Evolutionary conservation across 2,113 vertebrate species (phyloP).

Genomic region (Apodemus sylvaticus): DNA sequence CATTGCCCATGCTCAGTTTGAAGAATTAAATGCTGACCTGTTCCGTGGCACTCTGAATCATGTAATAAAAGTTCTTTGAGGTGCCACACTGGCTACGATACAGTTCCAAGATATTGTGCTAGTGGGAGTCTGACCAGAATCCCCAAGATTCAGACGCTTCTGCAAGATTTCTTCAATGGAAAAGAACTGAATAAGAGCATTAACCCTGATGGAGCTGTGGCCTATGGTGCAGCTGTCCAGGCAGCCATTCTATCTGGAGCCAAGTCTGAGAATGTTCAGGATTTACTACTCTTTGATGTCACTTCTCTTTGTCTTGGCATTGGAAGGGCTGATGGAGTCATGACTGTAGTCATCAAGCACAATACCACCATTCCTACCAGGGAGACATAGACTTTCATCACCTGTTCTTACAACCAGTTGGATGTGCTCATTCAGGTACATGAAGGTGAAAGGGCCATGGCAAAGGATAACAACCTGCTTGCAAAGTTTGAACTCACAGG

Average conservation of each 20-base stretch:
- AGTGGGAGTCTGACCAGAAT: background rate
- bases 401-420: no score
- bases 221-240: background rate
- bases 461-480: no score
- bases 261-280: background rate
- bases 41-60: background rate
- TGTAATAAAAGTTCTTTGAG: background rate
- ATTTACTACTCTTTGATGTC: no score
- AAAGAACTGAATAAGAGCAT: background rate
- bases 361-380: background rate
- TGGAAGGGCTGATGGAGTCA: background rate
- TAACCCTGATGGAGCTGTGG: background rate
- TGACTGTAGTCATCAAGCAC: background rate
- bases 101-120: no score
- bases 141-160: background rate
- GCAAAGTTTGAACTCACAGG: no score
- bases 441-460: no score
- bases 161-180: background rate
- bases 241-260: background rate
- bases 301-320: background rate
- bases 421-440: no score
- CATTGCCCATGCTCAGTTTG: background rate
- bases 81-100: background rate
- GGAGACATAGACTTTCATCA: no score
- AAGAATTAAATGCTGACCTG: background rate